Evolutionary conservation across 2,888 invertebrate genomes (phyloP).

Genomic region (Tyria jacobaeae): DNA sequence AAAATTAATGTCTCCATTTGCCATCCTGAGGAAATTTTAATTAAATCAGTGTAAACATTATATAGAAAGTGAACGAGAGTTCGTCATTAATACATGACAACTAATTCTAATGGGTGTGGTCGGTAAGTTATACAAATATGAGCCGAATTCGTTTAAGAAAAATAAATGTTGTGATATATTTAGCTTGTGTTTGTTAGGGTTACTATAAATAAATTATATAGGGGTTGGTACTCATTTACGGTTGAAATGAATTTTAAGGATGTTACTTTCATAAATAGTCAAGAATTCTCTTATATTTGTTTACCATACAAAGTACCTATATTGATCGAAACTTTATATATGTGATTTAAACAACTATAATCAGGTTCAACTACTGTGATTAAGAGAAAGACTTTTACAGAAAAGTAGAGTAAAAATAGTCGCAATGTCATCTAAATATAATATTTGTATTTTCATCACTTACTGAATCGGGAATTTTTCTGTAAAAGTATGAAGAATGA

Average conservation of each 20-base stretch:
- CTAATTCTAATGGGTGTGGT: conserved; percentile 62
- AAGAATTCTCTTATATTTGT: no score
- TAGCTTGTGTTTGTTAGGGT: conserved; percentile 42
- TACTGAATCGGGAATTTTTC: not conserved
- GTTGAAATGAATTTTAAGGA: not conserved
- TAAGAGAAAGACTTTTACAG: not conserved
- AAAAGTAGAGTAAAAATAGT: not conserved
- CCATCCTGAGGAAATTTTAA: conserved; percentile 67
- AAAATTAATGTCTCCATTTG: conserved; percentile 57
- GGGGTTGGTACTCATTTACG: not conserved
- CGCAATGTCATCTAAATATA: not conserved
- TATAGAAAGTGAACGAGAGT: conserved; percentile 57
- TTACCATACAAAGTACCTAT: no score
- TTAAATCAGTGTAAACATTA: conserved; percentile 66
- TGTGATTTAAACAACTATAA: not conserved
- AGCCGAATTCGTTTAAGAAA: conserved; percentile 34
- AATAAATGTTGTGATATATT: conserved; percentile 42
- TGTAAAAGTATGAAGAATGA: not conserved
- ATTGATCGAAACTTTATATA: not conserved
- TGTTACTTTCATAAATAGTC: no score
- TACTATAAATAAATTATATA: conserved; percentile 20
- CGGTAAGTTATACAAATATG: conserved; percentile 46
- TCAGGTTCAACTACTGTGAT: not conserved
- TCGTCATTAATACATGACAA: conserved; percentile 68
- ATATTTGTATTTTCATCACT: not conserved